Conservation (phyloP, 2,113 vertebrate genomes). For the Gymnogyps californianus region DNA sequence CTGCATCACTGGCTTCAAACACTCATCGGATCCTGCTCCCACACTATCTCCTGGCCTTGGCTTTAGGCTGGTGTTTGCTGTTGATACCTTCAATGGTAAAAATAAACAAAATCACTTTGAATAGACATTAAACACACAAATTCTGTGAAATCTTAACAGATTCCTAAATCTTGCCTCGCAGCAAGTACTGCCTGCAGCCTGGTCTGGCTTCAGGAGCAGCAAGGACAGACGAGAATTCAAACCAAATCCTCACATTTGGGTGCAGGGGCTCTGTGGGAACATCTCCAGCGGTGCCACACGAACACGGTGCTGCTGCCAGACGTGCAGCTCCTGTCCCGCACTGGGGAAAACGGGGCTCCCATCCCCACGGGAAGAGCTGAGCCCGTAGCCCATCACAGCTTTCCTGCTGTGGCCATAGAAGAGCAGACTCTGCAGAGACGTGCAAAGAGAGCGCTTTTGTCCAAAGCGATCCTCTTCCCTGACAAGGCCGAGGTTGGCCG, state of each 20-base stretch:
- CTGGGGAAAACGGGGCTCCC: background rate
- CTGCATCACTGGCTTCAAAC: background rate
- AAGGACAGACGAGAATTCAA: accelerated
- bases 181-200: background rate
- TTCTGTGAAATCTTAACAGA: background rate
- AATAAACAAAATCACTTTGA: background rate
- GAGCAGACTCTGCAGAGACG: background rate
- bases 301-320: background rate
- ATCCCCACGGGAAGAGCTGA: background rate
- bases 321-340: background rate
- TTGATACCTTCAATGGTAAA: background rate
- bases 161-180: background rate
- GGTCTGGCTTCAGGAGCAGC: background rate
- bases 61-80: background rate
- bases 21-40: background rate
- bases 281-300: accelerated
- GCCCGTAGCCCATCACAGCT: background rate
- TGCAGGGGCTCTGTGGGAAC: accelerated
- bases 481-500: accelerated
- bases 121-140: background rate
- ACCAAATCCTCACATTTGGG: background rate
- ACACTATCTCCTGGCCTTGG: background rate
- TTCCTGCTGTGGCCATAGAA: too few species aligned
- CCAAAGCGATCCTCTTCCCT: background rate
- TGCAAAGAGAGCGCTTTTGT: too few species aligned